Evolutionary conservation across 2,888 invertebrate genomes (phyloP).

Genomic region (Gymnosoma rotundatum): DNA sequence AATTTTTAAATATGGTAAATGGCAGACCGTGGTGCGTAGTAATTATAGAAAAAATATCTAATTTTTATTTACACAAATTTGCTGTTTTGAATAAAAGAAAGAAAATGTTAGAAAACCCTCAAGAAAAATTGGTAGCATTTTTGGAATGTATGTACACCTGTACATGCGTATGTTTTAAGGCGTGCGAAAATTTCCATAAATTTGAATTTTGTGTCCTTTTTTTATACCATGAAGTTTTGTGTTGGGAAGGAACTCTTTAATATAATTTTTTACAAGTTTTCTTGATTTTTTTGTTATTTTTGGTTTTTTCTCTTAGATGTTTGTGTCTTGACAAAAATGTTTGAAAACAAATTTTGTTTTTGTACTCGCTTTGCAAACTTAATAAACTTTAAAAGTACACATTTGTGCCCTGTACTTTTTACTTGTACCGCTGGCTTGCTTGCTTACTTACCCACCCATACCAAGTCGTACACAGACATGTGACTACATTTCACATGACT

Average conservation of each 20-base stretch:
- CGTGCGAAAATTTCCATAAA: slow-evolving; percentile 69
- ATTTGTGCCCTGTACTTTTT: slow-evolving; percentile 57
- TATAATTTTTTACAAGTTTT: slow-evolving; percentile 47
- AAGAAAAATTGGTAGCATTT: neutral
- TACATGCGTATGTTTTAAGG: slow-evolving; percentile 53
- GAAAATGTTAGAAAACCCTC: neutral
- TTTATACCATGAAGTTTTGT: slow-evolving; percentile 20
- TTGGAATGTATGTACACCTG: neutral
- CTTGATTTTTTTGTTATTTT: neutral
- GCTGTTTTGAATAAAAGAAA: slow-evolving; percentile 29
- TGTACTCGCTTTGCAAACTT: slow-evolving; percentile 46
- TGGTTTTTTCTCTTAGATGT: neutral
- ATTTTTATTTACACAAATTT: slow-evolving; percentile 29
- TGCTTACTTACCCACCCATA: slow-evolving; percentile 10
- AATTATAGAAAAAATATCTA: no score
- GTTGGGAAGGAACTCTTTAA: slow-evolving; percentile 38
- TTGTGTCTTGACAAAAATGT: slow-evolving; percentile 54
- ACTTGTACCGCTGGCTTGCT: slow-evolving; percentile 10
- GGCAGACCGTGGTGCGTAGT: no score
- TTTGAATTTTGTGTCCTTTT: slow-evolving; percentile 44
- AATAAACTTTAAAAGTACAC: slow-evolving; percentile 59
- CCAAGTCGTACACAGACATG: slow-evolving; percentile 17
- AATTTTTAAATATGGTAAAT: no score
- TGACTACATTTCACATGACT: slow-evolving; percentile 20
- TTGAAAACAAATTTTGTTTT: slow-evolving; percentile 35